phyloP scores from a whole-genome alignment of 2,888 invertebrate species.

The Drosophila birchii region DNA sequence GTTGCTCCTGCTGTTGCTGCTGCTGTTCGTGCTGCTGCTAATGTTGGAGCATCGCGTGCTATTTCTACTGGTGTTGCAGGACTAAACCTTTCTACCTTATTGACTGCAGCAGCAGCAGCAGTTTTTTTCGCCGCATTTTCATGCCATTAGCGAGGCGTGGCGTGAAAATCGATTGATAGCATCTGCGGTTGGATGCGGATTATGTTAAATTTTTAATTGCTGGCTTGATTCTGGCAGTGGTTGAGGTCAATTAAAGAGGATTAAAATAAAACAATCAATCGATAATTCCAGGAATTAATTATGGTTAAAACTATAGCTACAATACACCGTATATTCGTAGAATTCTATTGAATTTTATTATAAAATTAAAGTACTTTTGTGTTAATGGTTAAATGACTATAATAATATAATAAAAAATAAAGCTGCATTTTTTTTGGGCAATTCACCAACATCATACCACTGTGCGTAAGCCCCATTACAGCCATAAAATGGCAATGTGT shows the following conservation, averaged over 20 bases:
- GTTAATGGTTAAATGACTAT: too few species aligned
- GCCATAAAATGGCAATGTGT: conserved; percentile 48
- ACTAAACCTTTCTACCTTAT: conserved; percentile 32
- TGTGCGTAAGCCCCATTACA: conserved; percentile 42
- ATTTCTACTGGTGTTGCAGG: conserved; percentile 14
- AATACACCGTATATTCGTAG: neutral
- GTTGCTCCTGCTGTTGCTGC: conserved; percentile 2
- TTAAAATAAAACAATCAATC: conserved; percentile 27
- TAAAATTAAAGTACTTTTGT: too few species aligned
- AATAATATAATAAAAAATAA: neutral
- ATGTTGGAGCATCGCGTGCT: conserved; percentile 11
- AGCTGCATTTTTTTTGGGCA: too few species aligned
- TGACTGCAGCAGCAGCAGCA: conserved; percentile 19
- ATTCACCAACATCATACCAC: conserved; percentile 3
- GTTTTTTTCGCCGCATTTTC: conserved; percentile 48
- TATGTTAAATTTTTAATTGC: conserved; percentile 31
- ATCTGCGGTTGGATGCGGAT: conserved; percentile 27
- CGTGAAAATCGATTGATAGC: conserved; percentile 52
- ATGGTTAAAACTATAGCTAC: neutral
- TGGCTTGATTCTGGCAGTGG: conserved; percentile 24
- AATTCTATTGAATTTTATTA: neutral
- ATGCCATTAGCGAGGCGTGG: conserved; percentile 49
- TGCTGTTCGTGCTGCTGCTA: neutral
- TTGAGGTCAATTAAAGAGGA: conserved; percentile 6
- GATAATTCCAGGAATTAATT: neutral